These are phyloP conservation scores for Aphodius sticticus DNA, from an alignment of 2,888 invertebrate species.

Conservation along the genomic window DNA sequence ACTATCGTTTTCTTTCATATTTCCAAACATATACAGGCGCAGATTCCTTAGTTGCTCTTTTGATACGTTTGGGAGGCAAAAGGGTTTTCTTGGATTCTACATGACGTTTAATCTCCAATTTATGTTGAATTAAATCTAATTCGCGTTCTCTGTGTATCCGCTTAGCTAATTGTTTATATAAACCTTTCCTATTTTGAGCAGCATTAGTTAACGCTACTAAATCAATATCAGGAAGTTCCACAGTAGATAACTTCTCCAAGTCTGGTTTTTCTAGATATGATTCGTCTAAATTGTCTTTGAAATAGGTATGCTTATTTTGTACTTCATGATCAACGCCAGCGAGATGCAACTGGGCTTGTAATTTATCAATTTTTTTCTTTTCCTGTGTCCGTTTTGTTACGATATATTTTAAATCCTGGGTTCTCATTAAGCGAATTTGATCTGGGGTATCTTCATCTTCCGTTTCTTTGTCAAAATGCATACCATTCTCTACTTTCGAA, in stretches of 20 bases:
- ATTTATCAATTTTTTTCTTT: constrained; percentile 75
- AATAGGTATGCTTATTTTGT: constrained; percentile 81
- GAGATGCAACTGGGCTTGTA: constrained; percentile 83
- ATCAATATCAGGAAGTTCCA: constrained; percentile 68
- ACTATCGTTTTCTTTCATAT: constrained; percentile 73
- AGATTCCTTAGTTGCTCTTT: constrained; percentile 68
- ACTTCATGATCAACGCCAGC: constrained; percentile 75
- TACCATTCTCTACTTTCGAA: constrained; percentile 71
- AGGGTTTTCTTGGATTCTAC: constrained; percentile 69
- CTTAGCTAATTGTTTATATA: constrained; percentile 78
- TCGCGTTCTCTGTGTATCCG: constrained; percentile 81
- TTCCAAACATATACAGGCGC: constrained; percentile 84
- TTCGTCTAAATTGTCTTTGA: constrained; percentile 69
- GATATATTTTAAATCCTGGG: constrained; percentile 84
- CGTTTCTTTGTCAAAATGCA: constrained; percentile 73
- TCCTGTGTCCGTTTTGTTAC: constrained; percentile 86
- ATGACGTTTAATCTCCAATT: constrained; percentile 76
- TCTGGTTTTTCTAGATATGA: constrained; percentile 77
- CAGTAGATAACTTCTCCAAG: constrained; percentile 62
- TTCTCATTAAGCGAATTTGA: constrained; percentile 88
- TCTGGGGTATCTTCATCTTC: constrained; percentile 80
- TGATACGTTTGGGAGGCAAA: constrained; percentile 71
- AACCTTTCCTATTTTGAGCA: constrained; percentile 67
- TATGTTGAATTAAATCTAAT: constrained; percentile 77
- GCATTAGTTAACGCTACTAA: constrained; percentile 64